Base-by-base conservation (phyloP, 2,888 invertebrate species). In the Torymus aiolomorphi region DNA sequence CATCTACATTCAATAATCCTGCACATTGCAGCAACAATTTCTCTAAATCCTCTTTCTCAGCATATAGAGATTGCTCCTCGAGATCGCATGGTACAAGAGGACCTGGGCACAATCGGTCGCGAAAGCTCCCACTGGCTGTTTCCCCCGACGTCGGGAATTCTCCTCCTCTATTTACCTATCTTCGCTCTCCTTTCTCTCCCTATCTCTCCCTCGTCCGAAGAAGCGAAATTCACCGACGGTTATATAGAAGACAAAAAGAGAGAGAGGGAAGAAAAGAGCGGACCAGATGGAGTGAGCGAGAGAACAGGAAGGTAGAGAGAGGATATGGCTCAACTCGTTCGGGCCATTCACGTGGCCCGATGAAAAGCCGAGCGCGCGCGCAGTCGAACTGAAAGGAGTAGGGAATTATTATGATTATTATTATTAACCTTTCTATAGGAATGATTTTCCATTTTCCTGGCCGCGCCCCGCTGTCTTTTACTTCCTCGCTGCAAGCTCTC, bases 311-410 rank as follows among this genome's bases (percentile, higher is more conserved):
- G 85, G 86, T 84, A 85, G 83, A 84, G 83, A 83, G 85, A 83
- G 88, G 88, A 88, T 87, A 88, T 87, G 88, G 88, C 88, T 89
- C 89, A 90, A 90, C 89, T 90, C 90, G 90, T 89, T 89, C 89
- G 87, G 86, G 84, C 88, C 88, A 90, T 90, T 90, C 89, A 89
- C 86, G 87, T 87, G 82, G 82, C 85, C 84, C 84, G 85, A 89
- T 89, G 89, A 89, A 90, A 90, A 90, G 89, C 85, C 88, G 84
- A 85, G 84, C 82, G 80, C 80, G 83, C 86, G 86, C 88, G 88
- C 89, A 88, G 88, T 86, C 86, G 82, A 42, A 42, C 82, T 88
- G 88, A 88, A 88, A 88, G 87, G 88, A 88, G 88, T 86, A 87
- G 88, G 84, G 88, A 89, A 89, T 89, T 88, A 89, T 89, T 88